Percentiles rank a stretch among this genome's conserved stretches.
Evolutionary conservation across 2,113 vertebrate genomes (phyloP).

Genomic region (Callocephalon fimbriatum): DNA sequence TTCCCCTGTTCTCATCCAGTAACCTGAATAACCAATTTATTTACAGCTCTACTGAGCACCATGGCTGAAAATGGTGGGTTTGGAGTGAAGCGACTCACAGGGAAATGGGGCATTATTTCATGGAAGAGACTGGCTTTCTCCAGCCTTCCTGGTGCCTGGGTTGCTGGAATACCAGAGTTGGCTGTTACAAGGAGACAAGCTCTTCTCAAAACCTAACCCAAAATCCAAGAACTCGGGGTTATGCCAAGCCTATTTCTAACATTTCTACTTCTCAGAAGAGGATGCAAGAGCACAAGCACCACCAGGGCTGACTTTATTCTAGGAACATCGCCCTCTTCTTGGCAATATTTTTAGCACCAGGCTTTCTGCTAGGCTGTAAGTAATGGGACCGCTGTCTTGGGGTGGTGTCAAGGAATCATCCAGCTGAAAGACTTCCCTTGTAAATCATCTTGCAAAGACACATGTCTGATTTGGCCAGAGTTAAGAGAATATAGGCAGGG

Average conservation of each 20-base stretch:
- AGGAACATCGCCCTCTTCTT: background rate
- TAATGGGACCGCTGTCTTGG: background rate
- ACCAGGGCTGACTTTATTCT: background rate
- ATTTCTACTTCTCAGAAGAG: background rate
- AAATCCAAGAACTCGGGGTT: background rate
- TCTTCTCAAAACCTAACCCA: background rate
- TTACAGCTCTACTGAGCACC: background rate
- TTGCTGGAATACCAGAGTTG: background rate
- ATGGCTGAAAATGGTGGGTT: background rate
- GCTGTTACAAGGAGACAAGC: background rate
- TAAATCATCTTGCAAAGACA: background rate
- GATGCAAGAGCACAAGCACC: background rate
- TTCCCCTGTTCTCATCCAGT: conserved; percentile 9
- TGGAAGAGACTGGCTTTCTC: background rate
- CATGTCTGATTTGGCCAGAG: background rate
- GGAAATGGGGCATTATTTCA: background rate
- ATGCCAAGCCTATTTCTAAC: background rate
- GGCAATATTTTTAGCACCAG: background rate
- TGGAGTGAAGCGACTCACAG: background rate
- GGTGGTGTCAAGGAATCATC: background rate
- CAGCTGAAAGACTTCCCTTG: background rate
- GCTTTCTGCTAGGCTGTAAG: background rate
- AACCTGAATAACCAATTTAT: conserved; percentile 41
- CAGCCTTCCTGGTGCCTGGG: background rate
- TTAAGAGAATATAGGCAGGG: background rate